Base-by-base conservation (phyloP, 2,888 invertebrate genomes). In the Ptychoptera contaminata region DNA sequence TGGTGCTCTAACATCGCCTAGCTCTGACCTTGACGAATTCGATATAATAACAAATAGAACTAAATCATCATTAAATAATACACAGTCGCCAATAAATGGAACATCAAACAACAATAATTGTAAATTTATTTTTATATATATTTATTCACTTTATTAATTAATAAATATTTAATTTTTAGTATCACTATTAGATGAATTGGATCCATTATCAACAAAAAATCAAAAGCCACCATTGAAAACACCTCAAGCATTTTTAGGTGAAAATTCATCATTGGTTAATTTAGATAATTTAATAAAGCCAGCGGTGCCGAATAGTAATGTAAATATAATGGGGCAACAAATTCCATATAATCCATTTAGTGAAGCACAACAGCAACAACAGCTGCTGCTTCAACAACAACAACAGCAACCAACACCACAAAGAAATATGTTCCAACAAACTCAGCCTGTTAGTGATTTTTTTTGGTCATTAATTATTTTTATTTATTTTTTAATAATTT, bases 221-320 rank as follows among this genome's bases (percentile, higher is more conserved):
- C 23, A 12, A 45, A 47, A 41, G 40, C 32, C 41, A 35, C 56
- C 60, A 50, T 58, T 61, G 45, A 94, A 93, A 69, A 93, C 92
- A 43, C 94, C 96, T 2, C 88, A 91, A 54, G 82, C 86, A 57
- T 98, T 98, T 71, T 77, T 98, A 44, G 97, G 97, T 38, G 93
- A 93, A 68, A 96, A 98, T 70, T 92, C 92, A 10, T 78, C 84
- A 54, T 77, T 98, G 55, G 97, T 98, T 50, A 97, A 98, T 74
- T 75, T 98, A 65, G 97, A 98, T 71, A 91, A 96, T 63, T 76
- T 98, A 60, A 87, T 98, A 55, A 79, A 74, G 55, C 71, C 76
- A 48, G 64, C 61, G 43, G 56, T 58, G 48, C 56, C 62, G 15
- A 15, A 30, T 2, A 40, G 10, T 14, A 40, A 40, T 34, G 40